Conservation (phyloP, 2,888 invertebrate species). For the Spisula solida region DNA sequence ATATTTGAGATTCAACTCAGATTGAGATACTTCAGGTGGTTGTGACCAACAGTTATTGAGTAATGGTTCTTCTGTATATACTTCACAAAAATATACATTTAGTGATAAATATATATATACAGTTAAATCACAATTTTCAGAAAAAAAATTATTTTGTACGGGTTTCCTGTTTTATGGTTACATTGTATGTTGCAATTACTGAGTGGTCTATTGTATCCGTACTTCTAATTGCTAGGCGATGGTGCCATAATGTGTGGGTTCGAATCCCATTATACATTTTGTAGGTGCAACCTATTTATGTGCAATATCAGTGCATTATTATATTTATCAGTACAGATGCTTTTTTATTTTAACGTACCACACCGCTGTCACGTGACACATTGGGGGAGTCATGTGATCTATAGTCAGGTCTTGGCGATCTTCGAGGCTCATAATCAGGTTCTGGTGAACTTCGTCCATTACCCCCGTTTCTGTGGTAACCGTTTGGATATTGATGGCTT, state of each 20-base stretch:
- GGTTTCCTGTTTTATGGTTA: no score
- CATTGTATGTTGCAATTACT: not conserved
- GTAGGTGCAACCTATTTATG: no score
- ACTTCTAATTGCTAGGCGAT: not conserved
- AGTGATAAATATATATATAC: no score
- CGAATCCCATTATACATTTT: not conserved
- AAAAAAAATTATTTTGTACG: no score
- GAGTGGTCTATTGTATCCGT: not conserved
- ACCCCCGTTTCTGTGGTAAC: not conserved
- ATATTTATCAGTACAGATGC: no score
- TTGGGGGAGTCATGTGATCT: not conserved
- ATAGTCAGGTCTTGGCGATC: conserved; percentile 18
- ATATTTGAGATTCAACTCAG: no score
- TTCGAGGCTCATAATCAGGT: conserved; percentile 1
- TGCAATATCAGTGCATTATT: no score
- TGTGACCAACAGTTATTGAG: no score
- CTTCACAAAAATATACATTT: no score
- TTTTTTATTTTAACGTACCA: not conserved
- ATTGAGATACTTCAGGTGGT: no score
- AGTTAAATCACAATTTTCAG: no score
- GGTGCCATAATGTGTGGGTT: not conserved
- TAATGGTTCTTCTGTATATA: no score
- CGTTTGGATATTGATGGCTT: not conserved
- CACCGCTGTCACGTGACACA: conserved; percentile 10
- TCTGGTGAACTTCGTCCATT: conserved; percentile 12